Percentiles rank a stretch among this genome's conserved stretches.
phyloP scores from a whole-genome alignment of 2,888 invertebrate species.

The Plusia festucae region DNA sequence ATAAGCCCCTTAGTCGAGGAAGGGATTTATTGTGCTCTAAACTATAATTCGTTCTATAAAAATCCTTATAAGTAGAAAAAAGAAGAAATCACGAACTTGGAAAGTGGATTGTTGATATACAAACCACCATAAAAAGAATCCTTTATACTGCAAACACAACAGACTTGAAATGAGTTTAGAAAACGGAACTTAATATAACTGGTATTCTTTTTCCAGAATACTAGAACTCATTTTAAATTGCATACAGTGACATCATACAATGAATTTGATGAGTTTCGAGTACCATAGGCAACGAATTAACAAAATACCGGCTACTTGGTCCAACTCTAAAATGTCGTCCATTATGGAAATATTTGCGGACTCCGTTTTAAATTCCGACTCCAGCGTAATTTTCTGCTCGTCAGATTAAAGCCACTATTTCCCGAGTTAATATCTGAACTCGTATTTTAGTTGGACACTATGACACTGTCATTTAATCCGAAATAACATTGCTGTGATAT shows the following conservation, averaged over 20 bases:
- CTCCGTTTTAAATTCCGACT: slow-evolving; percentile 39
- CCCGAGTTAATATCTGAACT: slow-evolving; percentile 30
- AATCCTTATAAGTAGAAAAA: too few relatives aligned
- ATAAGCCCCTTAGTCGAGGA: not conserved
- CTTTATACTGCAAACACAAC: slow-evolving; percentile 18
- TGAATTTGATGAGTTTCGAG: slow-evolving; percentile 37
- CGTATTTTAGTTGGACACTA: slow-evolving; percentile 27
- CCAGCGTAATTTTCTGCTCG: slow-evolving; percentile 44
- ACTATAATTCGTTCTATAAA: too few relatives aligned
- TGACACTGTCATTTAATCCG: slow-evolving; percentile 11
- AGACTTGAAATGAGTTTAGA: slow-evolving; percentile 15
- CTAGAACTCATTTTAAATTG: not conserved
- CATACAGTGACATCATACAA: slow-evolving; percentile 11
- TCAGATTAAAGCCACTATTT: slow-evolving; percentile 46
- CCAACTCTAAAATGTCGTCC: slow-evolving; percentile 27
- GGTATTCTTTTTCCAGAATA: slow-evolving; percentile 19
- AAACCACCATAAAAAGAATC: slow-evolving; percentile 21
- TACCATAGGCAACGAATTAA: slow-evolving; percentile 33
- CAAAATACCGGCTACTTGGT: slow-evolving; percentile 41
- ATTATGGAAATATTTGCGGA: slow-evolving; percentile 43
- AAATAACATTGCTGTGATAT: slow-evolving; percentile 1
- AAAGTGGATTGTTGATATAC: slow-evolving; percentile 22
- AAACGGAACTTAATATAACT: slow-evolving; percentile 21
- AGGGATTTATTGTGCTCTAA: not conserved
- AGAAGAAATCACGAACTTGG: slow-evolving; percentile 9